Evolutionary conservation across 2,888 invertebrate species (phyloP).

Genomic region (Rotaria socialis): DNA sequence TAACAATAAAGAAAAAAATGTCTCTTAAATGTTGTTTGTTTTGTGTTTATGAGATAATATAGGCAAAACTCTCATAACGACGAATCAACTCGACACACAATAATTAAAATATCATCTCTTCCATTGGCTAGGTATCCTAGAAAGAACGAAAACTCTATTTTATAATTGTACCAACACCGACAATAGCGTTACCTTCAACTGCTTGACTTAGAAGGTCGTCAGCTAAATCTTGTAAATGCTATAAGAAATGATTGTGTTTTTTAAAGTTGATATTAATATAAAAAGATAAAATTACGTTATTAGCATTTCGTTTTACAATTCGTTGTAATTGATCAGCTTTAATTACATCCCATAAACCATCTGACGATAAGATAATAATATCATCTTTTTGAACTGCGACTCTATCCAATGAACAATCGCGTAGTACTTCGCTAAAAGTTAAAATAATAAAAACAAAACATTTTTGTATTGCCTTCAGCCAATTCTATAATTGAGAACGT

Average conservation of each 20-base stretch:
- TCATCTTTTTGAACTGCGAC: constrained; percentile 40
- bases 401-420: constrained; percentile 39
- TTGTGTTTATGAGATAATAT: background rate
- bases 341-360: constrained; percentile 46
- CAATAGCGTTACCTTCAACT: constrained; percentile 33
- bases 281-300: background rate
- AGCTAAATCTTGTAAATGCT: constrained; percentile 45
- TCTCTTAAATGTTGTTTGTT: background rate
- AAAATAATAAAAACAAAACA: background rate
- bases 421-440: constrained; percentile 38
- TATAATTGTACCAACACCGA: background rate
- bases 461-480: no score
- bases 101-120: constrained; percentile 45
- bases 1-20: background rate
- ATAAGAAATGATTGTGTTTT: background rate
- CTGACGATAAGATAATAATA: constrained; percentile 43
- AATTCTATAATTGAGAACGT: no score
- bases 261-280: background rate
- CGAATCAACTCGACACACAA: constrained; percentile 40
- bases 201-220: constrained; percentile 43
- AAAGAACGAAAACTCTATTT: background rate
- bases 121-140: constrained; percentile 45
- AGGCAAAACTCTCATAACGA: background rate
- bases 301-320: constrained; percentile 39
- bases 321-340: constrained; percentile 32